A percentile compares a stretch with the other conserved stretches of the same genome.
These are phyloP conservation scores for Cotesia glomerata DNA, from an alignment of 1,140 invertebrate species.

Conservation along the genomic window DNA sequence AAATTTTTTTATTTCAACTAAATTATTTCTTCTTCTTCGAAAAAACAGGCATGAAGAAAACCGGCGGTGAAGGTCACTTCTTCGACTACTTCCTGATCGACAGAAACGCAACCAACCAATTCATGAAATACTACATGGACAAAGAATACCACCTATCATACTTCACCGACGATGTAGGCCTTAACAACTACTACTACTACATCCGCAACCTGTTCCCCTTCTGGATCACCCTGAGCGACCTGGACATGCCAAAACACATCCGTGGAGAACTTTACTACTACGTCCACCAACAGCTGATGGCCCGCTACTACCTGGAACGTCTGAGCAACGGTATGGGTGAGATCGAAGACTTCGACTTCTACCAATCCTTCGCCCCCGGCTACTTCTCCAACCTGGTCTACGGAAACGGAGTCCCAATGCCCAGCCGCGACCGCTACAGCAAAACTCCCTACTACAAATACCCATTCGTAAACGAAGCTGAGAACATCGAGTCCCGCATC, in stretches of 20 bases:
- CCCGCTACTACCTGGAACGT: constrained; percentile 73
- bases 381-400: constrained; percentile 71
- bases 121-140: constrained; percentile 47
- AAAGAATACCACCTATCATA: constrained; percentile 72
- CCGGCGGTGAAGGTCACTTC: constrained; percentile 30
- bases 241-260: constrained; percentile 63
- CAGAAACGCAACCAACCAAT: constrained; percentile 51
- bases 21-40: too few species aligned
- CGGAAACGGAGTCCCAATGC: constrained; percentile 71
- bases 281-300: constrained; percentile 68
- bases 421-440: constrained; percentile 59
- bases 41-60: constrained; percentile 55
- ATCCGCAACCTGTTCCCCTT: constrained; percentile 71
- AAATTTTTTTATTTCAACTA: too few species aligned
- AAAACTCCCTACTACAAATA: constrained; percentile 50
- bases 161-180: constrained; percentile 74
- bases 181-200: constrained; percentile 76
- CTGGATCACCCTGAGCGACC: constrained; percentile 67
- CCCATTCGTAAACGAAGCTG: constrained; percentile 49
- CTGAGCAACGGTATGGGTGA: constrained; percentile 67
- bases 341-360: constrained; percentile 68
- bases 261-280: constrained; percentile 69
- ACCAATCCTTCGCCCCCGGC: constrained; percentile 66
- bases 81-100: constrained; percentile 50
- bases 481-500: constrained; percentile 51